These are phyloP conservation scores for Saccostrea echinata DNA, from an alignment of 1,140 invertebrate species.

Conservation along the genomic window DNA sequence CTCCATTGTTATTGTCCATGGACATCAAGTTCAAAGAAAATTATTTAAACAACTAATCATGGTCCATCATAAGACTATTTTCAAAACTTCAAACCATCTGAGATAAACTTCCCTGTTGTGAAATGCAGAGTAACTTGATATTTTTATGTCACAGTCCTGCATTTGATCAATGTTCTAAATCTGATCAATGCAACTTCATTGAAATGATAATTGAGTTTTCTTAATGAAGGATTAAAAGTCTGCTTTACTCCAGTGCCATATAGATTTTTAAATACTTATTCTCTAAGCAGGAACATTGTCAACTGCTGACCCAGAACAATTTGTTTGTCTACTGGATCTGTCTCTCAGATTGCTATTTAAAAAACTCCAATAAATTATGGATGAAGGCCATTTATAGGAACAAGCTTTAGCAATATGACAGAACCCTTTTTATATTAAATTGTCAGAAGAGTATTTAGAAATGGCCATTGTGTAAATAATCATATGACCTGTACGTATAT, in stretches of 20 bases:
- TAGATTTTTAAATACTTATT: background rate
- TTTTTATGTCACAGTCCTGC: background rate
- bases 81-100: background rate
- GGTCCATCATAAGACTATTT: too few relatives aligned
- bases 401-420: background rate
- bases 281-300: background rate
- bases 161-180: background rate
- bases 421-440: conserved; percentile 1
- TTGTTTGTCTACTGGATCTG: background rate
- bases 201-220: conserved; percentile 21
- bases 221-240: conserved; percentile 15
- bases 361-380: background rate
- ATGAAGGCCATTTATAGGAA: background rate
- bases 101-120: background rate
- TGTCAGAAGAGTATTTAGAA: background rate
- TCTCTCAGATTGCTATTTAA: background rate
- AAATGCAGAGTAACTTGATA: background rate
- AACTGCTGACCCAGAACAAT: background rate
- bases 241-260: background rate
- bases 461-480: background rate
- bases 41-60: too few relatives aligned
- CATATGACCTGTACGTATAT: too few relatives aligned
- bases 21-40: background rate
- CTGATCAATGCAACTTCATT: background rate
- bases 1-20: background rate